Percentiles rank a stretch among this genome's conserved stretches.
Conservation (phyloP, 2,888 invertebrate species). For the Tanypteryx hageni region DNA sequence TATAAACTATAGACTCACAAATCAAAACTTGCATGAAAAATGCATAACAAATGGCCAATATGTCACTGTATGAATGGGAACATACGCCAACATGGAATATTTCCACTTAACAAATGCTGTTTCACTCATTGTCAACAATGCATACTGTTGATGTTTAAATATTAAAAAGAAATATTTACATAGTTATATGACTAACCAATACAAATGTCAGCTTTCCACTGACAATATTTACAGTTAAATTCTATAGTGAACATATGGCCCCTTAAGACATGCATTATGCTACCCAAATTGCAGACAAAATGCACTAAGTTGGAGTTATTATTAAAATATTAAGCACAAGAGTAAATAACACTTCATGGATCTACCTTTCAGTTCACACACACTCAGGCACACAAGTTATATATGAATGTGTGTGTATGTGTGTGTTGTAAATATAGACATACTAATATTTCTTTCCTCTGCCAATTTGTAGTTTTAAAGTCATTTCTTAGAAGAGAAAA, state of each 20-base stretch:
- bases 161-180: conserved; percentile 65
- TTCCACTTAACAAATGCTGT: conserved; percentile 64
- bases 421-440: conserved; percentile 44
- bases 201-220: conserved; percentile 60
- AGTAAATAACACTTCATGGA: conserved; percentile 59
- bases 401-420: conserved; percentile 29
- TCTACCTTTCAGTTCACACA: conserved; percentile 57
- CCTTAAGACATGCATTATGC: conserved; percentile 66
- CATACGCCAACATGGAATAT: conserved; percentile 53
- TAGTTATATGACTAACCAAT: conserved; percentile 65
- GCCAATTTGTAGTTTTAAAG: conserved; percentile 50
- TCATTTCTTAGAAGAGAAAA: conserved; percentile 45
- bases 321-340: conserved; percentile 62
- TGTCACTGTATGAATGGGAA: conserved; percentile 66
- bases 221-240: conserved; percentile 68
- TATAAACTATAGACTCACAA: conserved; percentile 66
- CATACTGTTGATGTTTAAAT: conserved; percentile 61
- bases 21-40: conserved; percentile 65
- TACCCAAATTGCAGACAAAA: conserved; percentile 64
- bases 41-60: conserved; percentile 68
- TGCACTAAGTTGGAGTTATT: conserved; percentile 63
- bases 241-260: conserved; percentile 67
- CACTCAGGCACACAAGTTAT: conserved; percentile 57
- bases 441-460: conserved; percentile 33
- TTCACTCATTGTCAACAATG: conserved; percentile 67